phyloP scores from a whole-genome alignment of 2,888 invertebrate genomes.

The Oscheius onirici region DNA sequence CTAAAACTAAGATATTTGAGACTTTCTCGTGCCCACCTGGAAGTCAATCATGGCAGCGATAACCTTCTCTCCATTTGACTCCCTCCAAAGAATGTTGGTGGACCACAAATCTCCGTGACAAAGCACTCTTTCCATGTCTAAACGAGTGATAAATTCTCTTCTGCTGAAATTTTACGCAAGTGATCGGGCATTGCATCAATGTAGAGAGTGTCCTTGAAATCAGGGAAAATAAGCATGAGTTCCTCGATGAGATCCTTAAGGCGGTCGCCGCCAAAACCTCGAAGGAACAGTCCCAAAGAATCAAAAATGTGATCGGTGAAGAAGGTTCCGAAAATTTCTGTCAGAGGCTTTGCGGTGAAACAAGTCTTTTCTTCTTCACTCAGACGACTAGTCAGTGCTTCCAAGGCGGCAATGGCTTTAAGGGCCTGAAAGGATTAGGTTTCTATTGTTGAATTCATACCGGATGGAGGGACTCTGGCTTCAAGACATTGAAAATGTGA shows the following conservation, averaged over 20 bases:
- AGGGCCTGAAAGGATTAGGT: neutral
- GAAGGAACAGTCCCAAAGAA: conserved; percentile 1
- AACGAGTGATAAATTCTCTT: neutral
- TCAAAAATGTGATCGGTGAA: conserved; percentile 14
- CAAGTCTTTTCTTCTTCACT: conserved; percentile 18
- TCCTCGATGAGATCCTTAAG: conserved; percentile 11
- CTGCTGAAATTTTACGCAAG: neutral
- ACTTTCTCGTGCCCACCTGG: neutral
- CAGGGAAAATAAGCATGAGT: neutral
- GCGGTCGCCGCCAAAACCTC: conserved; percentile 20
- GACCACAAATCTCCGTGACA: conserved; percentile 31
- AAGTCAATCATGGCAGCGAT: conserved; percentile 26
- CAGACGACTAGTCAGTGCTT: conserved; percentile 8
- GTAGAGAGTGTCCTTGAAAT: conserved; percentile 5
- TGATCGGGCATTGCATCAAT: conserved; percentile 14
- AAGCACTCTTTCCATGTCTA: conserved; percentile 15
- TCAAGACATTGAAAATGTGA: conserved; percentile 13
- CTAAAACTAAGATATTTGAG: neutral
- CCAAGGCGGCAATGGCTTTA: conserved; percentile 11
- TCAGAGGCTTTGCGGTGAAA: conserved; percentile 15
- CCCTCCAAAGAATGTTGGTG: conserved; percentile 19
- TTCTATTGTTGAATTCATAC: neutral
- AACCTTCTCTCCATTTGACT: neutral
- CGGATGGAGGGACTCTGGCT: neutral
- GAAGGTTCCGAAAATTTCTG: conserved; percentile 27